Conservation (phyloP, 2,888 invertebrate species). For the Lobophora halterata region DNA sequence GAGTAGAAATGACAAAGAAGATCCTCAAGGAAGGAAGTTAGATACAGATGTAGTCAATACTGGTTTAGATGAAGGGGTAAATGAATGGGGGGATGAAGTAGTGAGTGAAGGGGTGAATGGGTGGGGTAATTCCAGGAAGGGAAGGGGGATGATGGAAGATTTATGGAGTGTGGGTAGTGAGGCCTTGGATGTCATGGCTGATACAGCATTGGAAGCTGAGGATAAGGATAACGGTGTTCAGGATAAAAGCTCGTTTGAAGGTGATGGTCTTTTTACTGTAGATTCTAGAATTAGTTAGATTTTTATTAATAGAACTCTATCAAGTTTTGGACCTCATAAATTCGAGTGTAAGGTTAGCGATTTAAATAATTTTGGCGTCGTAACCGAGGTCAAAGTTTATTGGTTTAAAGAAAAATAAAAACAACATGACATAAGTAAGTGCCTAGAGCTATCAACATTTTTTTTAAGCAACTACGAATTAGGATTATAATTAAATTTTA, state of each 20-base stretch:
- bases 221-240: slow-evolving; percentile 57
- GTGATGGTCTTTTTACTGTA: slow-evolving; percentile 45
- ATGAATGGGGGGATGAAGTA: background rate
- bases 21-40: background rate
- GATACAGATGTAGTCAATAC: background rate
- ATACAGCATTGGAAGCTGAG: slow-evolving; percentile 62
- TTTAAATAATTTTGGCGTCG: too few species aligned
- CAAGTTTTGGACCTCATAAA: too few species aligned
- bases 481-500: too few species aligned
- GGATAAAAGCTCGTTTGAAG: slow-evolving; percentile 62
- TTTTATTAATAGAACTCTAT: too few species aligned
- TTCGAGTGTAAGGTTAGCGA: too few species aligned
- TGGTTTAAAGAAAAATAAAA: too few species aligned
- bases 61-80: background rate
- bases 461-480: too few species aligned
- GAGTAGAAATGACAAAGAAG: background rate
- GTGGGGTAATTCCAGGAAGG: slow-evolving; percentile 1
- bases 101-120: slow-evolving; percentile 16
- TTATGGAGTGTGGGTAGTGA: slow-evolving; percentile 58
- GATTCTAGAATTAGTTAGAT: too few species aligned
- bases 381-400: too few species aligned
- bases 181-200: slow-evolving; percentile 59
- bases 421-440: too few species aligned
- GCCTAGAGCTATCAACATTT: too few species aligned
- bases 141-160: slow-evolving; percentile 50